A percentile compares a stretch with the other conserved stretches of the same genome.
phyloP scores from a whole-genome alignment of 2,888 invertebrate genomes.

The Hydrotaea diabolus region DNA sequence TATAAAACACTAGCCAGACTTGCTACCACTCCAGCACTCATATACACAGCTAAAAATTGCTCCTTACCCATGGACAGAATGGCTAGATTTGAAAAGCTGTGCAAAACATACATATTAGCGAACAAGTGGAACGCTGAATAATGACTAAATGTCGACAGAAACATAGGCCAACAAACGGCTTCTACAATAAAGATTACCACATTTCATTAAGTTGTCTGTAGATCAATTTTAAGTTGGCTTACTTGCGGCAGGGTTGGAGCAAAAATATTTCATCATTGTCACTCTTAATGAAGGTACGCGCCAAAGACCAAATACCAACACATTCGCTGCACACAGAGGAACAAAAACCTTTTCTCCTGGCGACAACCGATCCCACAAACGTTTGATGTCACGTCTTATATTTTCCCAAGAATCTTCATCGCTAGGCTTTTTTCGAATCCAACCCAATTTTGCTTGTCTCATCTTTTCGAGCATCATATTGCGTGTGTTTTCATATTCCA shows the following conservation, averaged over 20 bases:
- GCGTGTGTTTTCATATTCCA: conserved; percentile 90
- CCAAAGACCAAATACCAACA: conserved; percentile 92
- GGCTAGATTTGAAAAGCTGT: conserved; percentile 86
- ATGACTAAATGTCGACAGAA: conserved; percentile 97
- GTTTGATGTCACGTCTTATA: conserved; percentile 72
- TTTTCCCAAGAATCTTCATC: conserved; percentile 72
- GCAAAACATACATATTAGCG: conserved; percentile 97
- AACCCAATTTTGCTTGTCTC: conserved; percentile 81
- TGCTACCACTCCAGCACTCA: conserved; percentile 93
- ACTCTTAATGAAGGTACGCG: conserved; percentile 86
- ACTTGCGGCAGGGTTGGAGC: conserved; percentile 90
- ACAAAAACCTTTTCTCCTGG: conserved; percentile 90
- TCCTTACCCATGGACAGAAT: conserved; percentile 91
- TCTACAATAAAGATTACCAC: conserved; percentile 81
- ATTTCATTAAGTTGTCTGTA: not conserved
- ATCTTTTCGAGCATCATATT: conserved; percentile 75
- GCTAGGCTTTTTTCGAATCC: conserved; percentile 68
- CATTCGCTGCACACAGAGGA: conserved; percentile 89
- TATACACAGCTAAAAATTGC: conserved; percentile 94
- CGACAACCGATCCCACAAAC: conserved; percentile 87
- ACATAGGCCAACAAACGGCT: conserved; percentile 91
- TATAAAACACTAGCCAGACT: conserved; percentile 91
- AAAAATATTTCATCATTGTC: conserved; percentile 92
- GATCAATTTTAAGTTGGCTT: conserved; percentile 74
- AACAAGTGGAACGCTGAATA: conserved; percentile 91